Evolutionary conservation across 1,140 invertebrate species (phyloP).

Genomic region (Anastrepha ludens): DNA sequence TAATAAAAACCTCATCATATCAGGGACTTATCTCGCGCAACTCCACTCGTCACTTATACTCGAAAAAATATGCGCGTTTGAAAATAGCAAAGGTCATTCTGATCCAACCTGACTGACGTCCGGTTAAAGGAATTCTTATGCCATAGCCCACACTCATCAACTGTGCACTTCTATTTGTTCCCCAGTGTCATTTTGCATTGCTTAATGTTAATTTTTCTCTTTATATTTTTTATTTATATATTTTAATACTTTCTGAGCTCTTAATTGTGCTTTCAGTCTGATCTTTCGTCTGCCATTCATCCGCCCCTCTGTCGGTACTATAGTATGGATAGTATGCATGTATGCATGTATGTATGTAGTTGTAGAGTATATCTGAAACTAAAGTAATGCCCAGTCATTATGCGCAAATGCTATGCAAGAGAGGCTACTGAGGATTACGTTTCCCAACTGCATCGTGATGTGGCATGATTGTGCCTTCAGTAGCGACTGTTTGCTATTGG

Average conservation of each 20-base stretch:
- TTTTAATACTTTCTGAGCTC: constrained; percentile 28
- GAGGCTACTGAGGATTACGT: constrained; percentile 45
- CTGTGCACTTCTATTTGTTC: neutral
- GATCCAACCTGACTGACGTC: too few species aligned
- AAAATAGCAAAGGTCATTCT: too few species aligned
- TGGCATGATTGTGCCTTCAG: constrained; percentile 37
- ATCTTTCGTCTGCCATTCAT: constrained; percentile 15
- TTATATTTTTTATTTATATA: neutral
- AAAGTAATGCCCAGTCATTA: constrained; percentile 44
- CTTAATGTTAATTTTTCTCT: neutral
- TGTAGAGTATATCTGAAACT: neutral
- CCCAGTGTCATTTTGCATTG: neutral
- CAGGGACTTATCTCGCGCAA: too few species aligned
- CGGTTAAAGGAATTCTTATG: neutral
- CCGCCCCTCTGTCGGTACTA: constrained; percentile 17
- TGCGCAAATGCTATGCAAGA: constrained; percentile 40
- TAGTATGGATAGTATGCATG: neutral
- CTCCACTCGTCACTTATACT: too few species aligned
- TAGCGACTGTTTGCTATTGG: neutral
- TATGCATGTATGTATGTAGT: neutral
- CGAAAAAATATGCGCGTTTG: too few species aligned
- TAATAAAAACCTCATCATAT: too few species aligned
- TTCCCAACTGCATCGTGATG: constrained; percentile 18
- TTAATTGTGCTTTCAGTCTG: constrained; percentile 39
- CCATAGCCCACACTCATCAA: neutral